These are phyloP conservation scores for Saccostrea glomerata DNA, from an alignment of 1,140 invertebrate genomes.

Conservation along the genomic window DNA sequence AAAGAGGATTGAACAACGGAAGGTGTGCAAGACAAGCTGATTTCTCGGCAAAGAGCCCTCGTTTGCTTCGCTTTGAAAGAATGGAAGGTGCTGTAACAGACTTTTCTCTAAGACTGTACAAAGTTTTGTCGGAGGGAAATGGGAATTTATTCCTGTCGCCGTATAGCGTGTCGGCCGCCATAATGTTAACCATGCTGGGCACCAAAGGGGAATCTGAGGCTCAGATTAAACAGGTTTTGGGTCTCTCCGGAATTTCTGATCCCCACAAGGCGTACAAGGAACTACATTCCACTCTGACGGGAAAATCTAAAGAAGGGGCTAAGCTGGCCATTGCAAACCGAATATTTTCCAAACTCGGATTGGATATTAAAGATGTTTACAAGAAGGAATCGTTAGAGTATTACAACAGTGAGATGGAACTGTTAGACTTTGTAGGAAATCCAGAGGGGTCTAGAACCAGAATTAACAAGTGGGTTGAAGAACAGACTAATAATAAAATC, in stretches of 20 bases:
- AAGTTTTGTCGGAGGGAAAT: not conserved
- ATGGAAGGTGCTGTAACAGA: conserved; percentile 13
- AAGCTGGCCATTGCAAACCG: conserved; percentile 81
- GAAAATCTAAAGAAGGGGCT: conserved; percentile 86
- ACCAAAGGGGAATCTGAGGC: conserved; percentile 84
- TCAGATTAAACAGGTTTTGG: conserved; percentile 79
- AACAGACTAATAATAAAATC: conserved; percentile 85
- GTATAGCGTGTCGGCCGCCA: conserved; percentile 83
- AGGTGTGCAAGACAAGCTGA: not conserved
- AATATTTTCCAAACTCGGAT: conserved; percentile 80
- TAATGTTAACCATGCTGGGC: conserved; percentile 85
- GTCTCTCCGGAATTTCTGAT: conserved; percentile 3
- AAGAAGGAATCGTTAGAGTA: conserved; percentile 32
- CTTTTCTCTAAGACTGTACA: conserved; percentile 30
- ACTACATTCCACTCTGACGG: conserved; percentile 42
- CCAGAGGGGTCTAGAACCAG: conserved; percentile 66
- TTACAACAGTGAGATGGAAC: conserved; percentile 54
- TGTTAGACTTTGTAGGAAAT: conserved; percentile 52
- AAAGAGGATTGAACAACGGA: not conserved
- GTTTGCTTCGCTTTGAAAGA: not conserved
- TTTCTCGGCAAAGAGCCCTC: not conserved
- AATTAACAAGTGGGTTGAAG: conserved; percentile 86
- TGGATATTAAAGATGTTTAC: conserved; percentile 39
- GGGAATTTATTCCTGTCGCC: conserved; percentile 84
- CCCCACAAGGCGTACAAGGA: conserved; percentile 47